phyloP scores from a whole-genome alignment of 2,113 vertebrate genomes.

The Phainopepla nitens region DNA sequence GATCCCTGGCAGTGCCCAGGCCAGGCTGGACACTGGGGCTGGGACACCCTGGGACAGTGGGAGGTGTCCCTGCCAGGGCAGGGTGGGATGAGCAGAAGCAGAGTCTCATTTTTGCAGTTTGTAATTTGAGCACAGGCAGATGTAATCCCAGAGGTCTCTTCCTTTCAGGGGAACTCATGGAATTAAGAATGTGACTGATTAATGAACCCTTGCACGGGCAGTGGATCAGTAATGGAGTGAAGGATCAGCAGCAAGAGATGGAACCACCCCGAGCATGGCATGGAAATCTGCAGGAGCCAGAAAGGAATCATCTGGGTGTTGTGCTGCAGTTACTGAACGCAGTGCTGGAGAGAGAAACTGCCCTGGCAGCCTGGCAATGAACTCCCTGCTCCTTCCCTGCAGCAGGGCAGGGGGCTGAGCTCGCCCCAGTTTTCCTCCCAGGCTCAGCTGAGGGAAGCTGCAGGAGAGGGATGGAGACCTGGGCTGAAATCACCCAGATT shows the following conservation, averaged over 20 bases:
- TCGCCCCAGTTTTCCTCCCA: background rate
- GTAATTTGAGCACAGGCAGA: background rate
- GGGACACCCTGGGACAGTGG: background rate
- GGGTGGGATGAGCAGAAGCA: background rate
- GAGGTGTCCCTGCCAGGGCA: background rate
- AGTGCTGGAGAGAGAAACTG: accelerated
- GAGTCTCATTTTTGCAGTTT: background rate
- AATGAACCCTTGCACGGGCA: background rate
- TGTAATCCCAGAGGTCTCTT: background rate
- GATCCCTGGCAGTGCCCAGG: background rate
- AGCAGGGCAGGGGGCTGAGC: background rate
- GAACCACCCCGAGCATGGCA: background rate
- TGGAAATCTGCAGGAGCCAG: background rate
- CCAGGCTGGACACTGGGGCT: background rate
- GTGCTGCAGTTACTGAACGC: background rate
- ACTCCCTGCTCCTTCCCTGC: background rate
- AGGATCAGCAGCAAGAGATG: background rate
- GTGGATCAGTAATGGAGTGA: background rate
- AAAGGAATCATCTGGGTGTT: background rate
- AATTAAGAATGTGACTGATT: background rate
- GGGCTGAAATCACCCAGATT: background rate
- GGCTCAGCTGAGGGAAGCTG: background rate
- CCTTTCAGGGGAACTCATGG: background rate
- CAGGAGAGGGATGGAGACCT: background rate
- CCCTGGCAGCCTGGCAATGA: background rate